Base-by-base conservation (phyloP, 53 echinoderm and acorn worm genomes). In the Hippasteria phrygiana region DNA sequence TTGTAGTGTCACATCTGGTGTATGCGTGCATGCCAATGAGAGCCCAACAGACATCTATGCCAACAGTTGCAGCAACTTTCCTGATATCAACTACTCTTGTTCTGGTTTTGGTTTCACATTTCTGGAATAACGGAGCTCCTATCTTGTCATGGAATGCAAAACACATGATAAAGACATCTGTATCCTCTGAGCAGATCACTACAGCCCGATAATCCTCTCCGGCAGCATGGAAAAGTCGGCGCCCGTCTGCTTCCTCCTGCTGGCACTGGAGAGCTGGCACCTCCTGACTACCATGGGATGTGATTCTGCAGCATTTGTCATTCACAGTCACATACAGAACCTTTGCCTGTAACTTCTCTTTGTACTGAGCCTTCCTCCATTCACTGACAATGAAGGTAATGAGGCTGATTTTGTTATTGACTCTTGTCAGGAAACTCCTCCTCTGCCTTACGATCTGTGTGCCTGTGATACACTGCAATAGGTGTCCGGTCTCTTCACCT, bases 211-310 rank as follows among this genome's bases (percentile, higher is more conserved):
- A 78, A 8, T 20, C 34, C 75, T 74, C n/a, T 35, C 8, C 33
- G 26, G 78, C 53, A 77, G 78, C 78, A 43, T 77, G 78, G 31
- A 77, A 20, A 24, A 45, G 78, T 9, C 39, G 26, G 32, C 78
- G 53, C n/a, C 46, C 50, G 42, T 77, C 78, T 45, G 78, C 78
- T 77, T 77, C 78, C 46, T 77, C 78, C 42, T 77, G 78, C 6
- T 43, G 5, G 13, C 46, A 77, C 3, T 77, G n/a, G 8, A 77
- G 78, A 45, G 45, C 47, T 47, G 45, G 45, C 32, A 77, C 46
- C 32, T 77, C 78, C 22, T 77, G 17, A 43, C 78, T 8, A 10
- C 50, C 50, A 26, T 51, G 27, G 3, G 39, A 43, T 43, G 78
- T 77, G 78, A 42, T 51, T n/a, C 50, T 77, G 53, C 6, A 77